phyloP scores from a whole-genome alignment of 2,888 invertebrate species.

The Urechis unicinctus region DNA sequence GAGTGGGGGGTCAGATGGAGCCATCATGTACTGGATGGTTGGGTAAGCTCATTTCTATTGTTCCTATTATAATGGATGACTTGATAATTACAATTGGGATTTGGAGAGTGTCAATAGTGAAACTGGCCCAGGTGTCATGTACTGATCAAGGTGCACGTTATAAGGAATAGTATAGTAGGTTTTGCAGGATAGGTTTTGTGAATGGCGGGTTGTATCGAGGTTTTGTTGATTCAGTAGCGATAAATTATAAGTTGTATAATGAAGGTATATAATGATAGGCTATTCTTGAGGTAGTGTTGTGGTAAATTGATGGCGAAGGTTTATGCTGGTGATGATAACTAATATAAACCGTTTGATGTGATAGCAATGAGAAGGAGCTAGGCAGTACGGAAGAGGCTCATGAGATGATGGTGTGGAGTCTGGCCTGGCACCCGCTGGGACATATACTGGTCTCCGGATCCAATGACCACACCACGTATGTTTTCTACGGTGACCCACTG shows the following conservation, averaged over 20 bases:
- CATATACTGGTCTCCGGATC: conserved; percentile 98
- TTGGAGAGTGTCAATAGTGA: no score
- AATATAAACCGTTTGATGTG: neutral
- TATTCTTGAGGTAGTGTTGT: no score
- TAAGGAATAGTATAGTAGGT: no score
- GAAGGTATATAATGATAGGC: no score
- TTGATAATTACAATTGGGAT: no score
- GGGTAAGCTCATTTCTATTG: conserved; percentile 59
- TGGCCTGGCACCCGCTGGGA: conserved; percentile 98
- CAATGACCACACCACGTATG: conserved; percentile 86
- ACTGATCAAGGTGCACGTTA: no score
- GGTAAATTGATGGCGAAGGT: no score
- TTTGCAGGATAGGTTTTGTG: no score
- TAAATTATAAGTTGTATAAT: no score
- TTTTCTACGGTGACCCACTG: neutral
- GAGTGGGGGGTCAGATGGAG: conserved; percentile 97
- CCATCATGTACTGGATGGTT: conserved; percentile 97
- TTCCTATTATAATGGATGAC: neutral
- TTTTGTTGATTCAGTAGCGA: no score
- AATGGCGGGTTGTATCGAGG: no score
- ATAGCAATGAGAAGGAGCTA: conserved; percentile 79
- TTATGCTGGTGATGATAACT: neutral
- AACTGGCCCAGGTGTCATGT: no score
- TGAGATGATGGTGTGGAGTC: conserved; percentile 97
- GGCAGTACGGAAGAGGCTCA: conserved; percentile 97